Evolutionary conservation across 64 coral and sea anemone genomes (phyloP), one percentile per base, ranked within the genome.

Genomic region (Hydrozoanthus tunicans): DNA sequence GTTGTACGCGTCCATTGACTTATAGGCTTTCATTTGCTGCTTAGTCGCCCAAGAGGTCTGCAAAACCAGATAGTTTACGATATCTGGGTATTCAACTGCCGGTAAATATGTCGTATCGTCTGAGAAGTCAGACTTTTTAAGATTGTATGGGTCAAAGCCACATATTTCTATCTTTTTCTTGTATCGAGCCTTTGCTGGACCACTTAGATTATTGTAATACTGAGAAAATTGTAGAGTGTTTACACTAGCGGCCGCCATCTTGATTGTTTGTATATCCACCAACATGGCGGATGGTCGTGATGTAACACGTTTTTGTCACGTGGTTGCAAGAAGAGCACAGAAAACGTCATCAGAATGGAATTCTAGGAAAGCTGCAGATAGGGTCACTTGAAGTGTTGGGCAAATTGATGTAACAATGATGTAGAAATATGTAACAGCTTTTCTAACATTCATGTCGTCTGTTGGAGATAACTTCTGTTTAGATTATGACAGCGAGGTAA

Each of bases 241-340:
- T 73, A 73, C 70, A 73, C 70, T 25, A 73, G 70, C 70, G 14
- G 70, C 70, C 70, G 7, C 70, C 70, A 73, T 73, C 70, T 73
- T 73, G 14, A 73, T 73, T 73, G 70, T 73, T 73, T 73, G 70
- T 73, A 73, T 51, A 73, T 73, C 70, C 70, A 73, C 70, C 70
- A 73, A 73, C 70, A 73, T 73, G 70, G 70, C 70, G 70, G 70
- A 73, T 73, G 70, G 26, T 73, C 70, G 70, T 73, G 70, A 73
- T 25, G 70, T 73, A 73, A 25, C 7, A 73, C 20, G 70, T 73
- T 73, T 73, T 73, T 73, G 70, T 73, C 70, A 73, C 70, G 70
- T 73, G 70, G 70, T 73, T 73, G 70, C 20, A 73, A 73, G 64
- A 20, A 20, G 20, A 20, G 20, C 20, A 20, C 20, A 20, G 20